phyloP scores from a whole-genome alignment of 1,140 invertebrate genomes.

The Camponotus vicinus region DNA sequence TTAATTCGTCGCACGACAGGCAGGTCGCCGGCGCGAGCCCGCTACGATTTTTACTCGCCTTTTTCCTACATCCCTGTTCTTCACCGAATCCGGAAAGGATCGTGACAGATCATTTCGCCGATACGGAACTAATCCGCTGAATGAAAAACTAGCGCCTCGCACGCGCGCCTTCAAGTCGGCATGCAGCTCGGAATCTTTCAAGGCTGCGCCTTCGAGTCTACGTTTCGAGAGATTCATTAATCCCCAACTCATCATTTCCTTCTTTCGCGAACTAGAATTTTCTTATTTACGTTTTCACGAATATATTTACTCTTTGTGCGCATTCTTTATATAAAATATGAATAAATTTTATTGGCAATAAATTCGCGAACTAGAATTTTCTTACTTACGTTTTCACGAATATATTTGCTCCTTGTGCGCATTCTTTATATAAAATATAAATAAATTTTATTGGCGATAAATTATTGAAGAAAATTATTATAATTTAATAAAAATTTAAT shows the following conservation, averaged over 20 bases:
- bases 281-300: neutral
- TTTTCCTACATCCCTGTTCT: conserved; percentile 13
- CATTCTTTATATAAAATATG: neutral
- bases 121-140: conserved; percentile 68
- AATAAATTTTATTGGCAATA: neutral
- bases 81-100: conserved; percentile 44
- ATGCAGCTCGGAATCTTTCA: conserved; percentile 35
- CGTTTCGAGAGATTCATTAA: neutral
- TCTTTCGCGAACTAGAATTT: neutral
- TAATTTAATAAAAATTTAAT: neutral
- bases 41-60: conserved; percentile 63
- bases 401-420: neutral
- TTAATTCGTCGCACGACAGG: conserved; percentile 74
- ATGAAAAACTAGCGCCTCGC: conserved; percentile 63
- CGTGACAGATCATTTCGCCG: conserved; percentile 70
- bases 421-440: neutral
- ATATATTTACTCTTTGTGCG: too few species aligned
- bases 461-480: neutral
- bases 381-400: neutral
- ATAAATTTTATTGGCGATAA: neutral
- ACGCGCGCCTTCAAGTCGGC: conserved; percentile 20
- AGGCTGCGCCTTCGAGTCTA: conserved; percentile 1
- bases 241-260: neutral
- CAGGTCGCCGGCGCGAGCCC: conserved; percentile 37
- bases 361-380: neutral